These are phyloP conservation scores for Spilosoma lubricipeda DNA, from an alignment of 2,888 invertebrate species.

Conservation along the genomic window DNA sequence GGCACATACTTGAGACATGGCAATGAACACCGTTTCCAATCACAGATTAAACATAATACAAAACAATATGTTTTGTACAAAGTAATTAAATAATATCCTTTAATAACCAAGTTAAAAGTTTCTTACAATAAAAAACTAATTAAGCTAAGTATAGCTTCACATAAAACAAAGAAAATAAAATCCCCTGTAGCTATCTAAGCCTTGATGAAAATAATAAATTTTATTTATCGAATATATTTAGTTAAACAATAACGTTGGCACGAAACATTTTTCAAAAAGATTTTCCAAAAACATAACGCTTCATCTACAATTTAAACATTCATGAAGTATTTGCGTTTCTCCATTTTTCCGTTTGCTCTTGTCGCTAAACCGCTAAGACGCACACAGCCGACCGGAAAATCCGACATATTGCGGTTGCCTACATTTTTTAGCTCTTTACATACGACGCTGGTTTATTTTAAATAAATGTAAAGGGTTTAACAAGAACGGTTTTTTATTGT, in stretches of 20 bases:
- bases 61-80: not conserved
- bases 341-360: constrained; percentile 26
- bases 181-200: not conserved
- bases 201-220: not conserved
- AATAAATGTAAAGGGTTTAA: constrained; percentile 20
- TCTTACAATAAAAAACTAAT: not conserved
- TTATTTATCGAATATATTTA: not conserved
- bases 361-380: constrained; percentile 39
- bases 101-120: not conserved
- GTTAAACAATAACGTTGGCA: not conserved
- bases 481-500: constrained; percentile 7
- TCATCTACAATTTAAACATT: constrained; percentile 36
- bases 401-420: constrained; percentile 33
- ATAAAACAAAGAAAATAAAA: not conserved
- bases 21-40: not conserved
- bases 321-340: constrained; percentile 29
- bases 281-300: constrained; percentile 8
- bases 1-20: not conserved
- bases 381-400: constrained; percentile 35
- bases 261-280: not conserved
- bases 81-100: not conserved
- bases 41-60: not conserved
- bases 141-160: not conserved
- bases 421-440: constrained; percentile 18
- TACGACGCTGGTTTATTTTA: constrained; percentile 19